phyloP scores from a whole-genome alignment of 2,888 invertebrate species.

The Microchrysa polita region DNA sequence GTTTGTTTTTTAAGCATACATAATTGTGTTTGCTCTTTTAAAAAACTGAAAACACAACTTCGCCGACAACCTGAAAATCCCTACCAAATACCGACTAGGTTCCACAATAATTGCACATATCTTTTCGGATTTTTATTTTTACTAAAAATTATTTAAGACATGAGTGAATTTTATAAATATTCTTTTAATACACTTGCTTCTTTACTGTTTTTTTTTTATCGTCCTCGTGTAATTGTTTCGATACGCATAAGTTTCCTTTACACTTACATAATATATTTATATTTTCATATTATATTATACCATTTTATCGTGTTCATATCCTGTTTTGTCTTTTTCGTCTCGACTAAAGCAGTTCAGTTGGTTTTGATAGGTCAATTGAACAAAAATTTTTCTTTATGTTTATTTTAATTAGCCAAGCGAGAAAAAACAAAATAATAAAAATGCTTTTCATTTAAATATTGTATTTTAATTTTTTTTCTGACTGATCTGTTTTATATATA shows the following conservation, averaged over 20 bases:
- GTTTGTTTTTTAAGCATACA: too few species aligned
- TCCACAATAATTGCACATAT: constrained; percentile 5
- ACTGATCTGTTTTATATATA: too few species aligned
- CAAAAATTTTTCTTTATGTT: too few species aligned
- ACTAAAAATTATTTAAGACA: constrained; percentile 45
- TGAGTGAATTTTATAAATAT: constrained; percentile 44
- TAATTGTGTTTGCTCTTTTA: too few species aligned
- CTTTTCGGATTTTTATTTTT: constrained; percentile 42
- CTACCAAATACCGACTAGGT: too few species aligned
- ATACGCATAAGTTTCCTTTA: constrained; percentile 40
- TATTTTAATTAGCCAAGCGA: constrained; percentile 30
- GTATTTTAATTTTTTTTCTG: too few species aligned
- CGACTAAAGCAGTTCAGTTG: constrained; percentile 29
- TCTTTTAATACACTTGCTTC: constrained; percentile 41
- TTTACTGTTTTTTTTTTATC: constrained; percentile 18
- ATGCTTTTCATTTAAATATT: background rate
- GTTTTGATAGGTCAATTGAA: constrained; percentile 33
- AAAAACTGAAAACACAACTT: too few species aligned
- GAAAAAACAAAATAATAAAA: background rate
- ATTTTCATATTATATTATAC: constrained; percentile 1
- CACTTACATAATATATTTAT: constrained; percentile 26
- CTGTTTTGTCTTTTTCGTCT: constrained; percentile 5
- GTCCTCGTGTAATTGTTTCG: constrained; percentile 29
- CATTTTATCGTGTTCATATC: constrained; percentile 16
- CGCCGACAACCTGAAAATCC: too few species aligned